Base-by-base conservation (phyloP, 2,888 invertebrate genomes). In the Lagria hirta region DNA sequence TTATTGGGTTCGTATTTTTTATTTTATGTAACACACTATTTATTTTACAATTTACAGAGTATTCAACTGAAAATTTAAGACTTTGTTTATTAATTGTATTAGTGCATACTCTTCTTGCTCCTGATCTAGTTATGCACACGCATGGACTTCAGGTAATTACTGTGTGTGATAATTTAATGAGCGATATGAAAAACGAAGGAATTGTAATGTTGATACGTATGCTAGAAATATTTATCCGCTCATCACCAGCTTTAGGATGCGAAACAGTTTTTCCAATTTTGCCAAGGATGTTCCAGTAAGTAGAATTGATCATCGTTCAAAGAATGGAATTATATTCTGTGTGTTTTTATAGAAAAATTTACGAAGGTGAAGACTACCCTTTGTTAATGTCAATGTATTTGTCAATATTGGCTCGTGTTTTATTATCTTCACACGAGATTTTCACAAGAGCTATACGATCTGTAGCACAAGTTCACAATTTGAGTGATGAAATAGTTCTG, bases 61-160 rank as follows among this genome's bases (percentile, higher is more conserved):
- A 81, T 68, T 86, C 89, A 0, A 81, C 88, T 0, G 93, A 94
- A 64, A 85, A 88, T 68, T 75, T 94, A 6, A 78, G 85, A 48
- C 80, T 83, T 43, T 86, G 88, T 50, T 76, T 93, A 7, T 82
- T 85, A 59, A 86, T 95, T 64, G 84, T 87, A 66, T 83, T 88
- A 68, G 88, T 86, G 1, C 91, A 93, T 67, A 78, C 90, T 0
- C 71, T 92, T 8, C 72, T 94, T 6, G 85, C 84, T 49, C 88
- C 91, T 0, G 82, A 86, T 60, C 80, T 86, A 54, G 89, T 88
- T 64, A 75, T 92, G 44, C 74, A 81, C 55, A 81, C 80, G 4
- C 81, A 84, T 45, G 90, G 91, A 1, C 75, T 76, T 6, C 77
- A 78, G 30, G 79, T 94, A 48, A 80, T 90, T 52, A 75, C 79